A percentile compares a stretch with the other conserved stretches of the same genome.
phyloP scores from a whole-genome alignment of 2,113 vertebrate species.

The Sander vitreus region DNA sequence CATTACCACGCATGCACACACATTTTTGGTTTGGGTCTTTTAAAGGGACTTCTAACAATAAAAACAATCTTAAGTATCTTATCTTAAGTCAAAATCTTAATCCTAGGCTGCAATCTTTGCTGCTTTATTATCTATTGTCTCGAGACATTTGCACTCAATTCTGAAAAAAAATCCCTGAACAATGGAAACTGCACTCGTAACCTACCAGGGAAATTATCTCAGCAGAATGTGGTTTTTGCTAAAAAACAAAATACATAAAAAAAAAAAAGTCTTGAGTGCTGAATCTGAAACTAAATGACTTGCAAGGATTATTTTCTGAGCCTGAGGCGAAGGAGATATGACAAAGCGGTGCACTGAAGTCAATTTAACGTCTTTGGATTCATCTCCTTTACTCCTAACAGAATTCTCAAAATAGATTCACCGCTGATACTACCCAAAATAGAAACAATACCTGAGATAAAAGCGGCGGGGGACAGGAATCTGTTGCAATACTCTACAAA shows the following conservation, averaged over 20 bases:
- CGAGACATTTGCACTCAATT: not conserved
- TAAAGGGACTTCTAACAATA: not conserved
- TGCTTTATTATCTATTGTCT: not conserved
- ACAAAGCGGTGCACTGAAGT: not conserved
- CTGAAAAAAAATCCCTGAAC: not conserved
- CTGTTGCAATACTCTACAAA: slow-evolving; percentile 11
- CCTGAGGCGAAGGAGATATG: not conserved
- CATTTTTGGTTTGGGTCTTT: not conserved
- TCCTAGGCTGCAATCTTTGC: not conserved
- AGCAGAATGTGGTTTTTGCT: not conserved
- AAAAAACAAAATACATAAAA: not conserved
- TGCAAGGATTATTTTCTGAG: not conserved
- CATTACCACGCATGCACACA: not conserved
- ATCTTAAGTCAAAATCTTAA: not conserved
- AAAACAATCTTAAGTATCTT: not conserved
- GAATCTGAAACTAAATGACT: not conserved
- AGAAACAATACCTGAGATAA: slow-evolving; percentile 38
- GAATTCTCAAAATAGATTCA: slow-evolving; percentile 49
- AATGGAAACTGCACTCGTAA: not conserved
- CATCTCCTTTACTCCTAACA: slow-evolving; percentile 2
- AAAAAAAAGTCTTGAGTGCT: not conserved
- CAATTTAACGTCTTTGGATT: not conserved
- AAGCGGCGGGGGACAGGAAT: slow-evolving; percentile 19
- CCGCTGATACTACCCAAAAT: not conserved
- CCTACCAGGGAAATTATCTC: not conserved